Evolutionary conservation across 2,113 vertebrate species (phyloP).

Genomic region (Eretmodus cyanostictus): DNA sequence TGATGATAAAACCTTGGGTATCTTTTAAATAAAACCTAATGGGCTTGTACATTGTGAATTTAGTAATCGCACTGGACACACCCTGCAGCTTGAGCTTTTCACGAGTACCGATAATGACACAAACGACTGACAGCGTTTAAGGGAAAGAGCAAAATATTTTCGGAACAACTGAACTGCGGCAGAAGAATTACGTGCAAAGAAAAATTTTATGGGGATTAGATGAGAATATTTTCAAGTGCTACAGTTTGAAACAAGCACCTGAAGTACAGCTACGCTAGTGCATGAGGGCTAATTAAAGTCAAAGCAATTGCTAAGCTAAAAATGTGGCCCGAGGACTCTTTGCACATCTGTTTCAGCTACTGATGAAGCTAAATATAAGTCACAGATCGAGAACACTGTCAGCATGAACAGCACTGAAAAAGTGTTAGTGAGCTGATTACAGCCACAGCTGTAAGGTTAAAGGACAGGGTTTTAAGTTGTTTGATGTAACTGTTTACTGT

Average conservation of each 20-base stretch:
- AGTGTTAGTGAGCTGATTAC: neutral
- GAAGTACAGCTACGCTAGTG: neutral
- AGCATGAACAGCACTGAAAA: neutral
- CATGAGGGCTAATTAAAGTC: slow-evolving; percentile 11
- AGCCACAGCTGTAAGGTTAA: neutral
- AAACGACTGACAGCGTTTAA: neutral
- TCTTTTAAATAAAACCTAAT: slow-evolving; percentile 13
- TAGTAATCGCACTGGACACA: slow-evolving; percentile 34
- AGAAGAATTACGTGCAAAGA: neutral
- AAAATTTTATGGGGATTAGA: neutral
- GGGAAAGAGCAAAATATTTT: neutral
- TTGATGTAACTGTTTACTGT: neutral
- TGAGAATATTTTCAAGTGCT: neutral
- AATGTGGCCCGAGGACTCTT: neutral
- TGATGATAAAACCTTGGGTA: neutral
- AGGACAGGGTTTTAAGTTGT: neutral
- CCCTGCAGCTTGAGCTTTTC: neutral
- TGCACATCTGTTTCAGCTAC: neutral
- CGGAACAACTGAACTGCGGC: neutral
- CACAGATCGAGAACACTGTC: neutral
- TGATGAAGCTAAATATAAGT: neutral
- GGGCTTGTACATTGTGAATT: slow-evolving; percentile 1
- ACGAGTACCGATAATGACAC: neutral
- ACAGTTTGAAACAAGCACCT: neutral
- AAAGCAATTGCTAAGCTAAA: slow-evolving; percentile 10